phyloP scores from a whole-genome alignment of 2,888 invertebrate species.

The Apodemia hepburni region DNA sequence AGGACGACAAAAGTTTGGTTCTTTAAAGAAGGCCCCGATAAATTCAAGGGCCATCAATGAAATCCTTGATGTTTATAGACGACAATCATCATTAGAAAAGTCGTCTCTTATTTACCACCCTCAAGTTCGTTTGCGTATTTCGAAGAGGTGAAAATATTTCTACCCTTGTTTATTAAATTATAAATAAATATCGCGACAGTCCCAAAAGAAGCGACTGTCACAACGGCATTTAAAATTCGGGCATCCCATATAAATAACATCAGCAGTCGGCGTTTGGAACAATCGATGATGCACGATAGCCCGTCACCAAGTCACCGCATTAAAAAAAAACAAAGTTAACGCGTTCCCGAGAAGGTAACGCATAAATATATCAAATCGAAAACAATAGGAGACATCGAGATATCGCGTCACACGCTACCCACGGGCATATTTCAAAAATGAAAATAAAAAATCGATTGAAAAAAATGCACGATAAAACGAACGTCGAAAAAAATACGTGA shows the following conservation, averaged over 20 bases:
- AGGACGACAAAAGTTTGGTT: no score
- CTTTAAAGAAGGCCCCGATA: no score
- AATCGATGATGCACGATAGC: slow-evolving; percentile 56
- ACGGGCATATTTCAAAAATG: slow-evolving; percentile 75
- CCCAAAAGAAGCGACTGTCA: slow-evolving; percentile 40
- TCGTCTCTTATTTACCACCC: neutral
- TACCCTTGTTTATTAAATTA: no score
- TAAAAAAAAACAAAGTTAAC: slow-evolving; percentile 45
- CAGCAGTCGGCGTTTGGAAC: slow-evolving; percentile 52
- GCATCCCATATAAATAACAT: slow-evolving; percentile 60
- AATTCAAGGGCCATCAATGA: neutral
- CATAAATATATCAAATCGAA: slow-evolving; percentile 78
- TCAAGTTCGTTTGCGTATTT: no score
- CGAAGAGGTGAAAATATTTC: no score
- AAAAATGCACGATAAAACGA: slow-evolving; percentile 53
- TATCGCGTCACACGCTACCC: slow-evolving; percentile 72
- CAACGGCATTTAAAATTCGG: slow-evolving; percentile 42
- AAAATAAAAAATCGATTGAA: slow-evolving; percentile 52
- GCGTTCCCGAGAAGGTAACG: slow-evolving; percentile 63
- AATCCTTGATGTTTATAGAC: neutral
- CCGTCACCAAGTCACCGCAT: slow-evolving; percentile 60
- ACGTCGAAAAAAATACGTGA: slow-evolving; percentile 77
- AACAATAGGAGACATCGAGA: slow-evolving; percentile 77
- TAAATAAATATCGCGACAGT: neutral
- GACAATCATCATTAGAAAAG: neutral